A percentile compares a stretch with the other conserved stretches of the same genome.
Evolutionary conservation across 2,797 vertebrate genomes (phyloP).

Genomic region (Acanthurus tractus): DNA sequence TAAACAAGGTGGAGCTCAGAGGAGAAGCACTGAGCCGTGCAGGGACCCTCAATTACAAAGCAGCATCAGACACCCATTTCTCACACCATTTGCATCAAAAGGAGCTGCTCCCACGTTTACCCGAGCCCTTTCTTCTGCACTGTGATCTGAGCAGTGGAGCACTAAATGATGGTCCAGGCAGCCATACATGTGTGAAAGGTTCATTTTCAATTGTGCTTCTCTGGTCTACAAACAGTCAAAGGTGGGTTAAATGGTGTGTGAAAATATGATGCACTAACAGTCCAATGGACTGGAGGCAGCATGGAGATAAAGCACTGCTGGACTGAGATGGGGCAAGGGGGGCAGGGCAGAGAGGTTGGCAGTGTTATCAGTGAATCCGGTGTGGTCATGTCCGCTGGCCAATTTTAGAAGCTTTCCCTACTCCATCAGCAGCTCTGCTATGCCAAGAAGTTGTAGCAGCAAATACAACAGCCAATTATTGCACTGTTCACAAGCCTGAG

Average conservation of each 20-base stretch:
- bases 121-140: conserved; percentile 32
- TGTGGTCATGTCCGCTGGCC: conserved; percentile 19
- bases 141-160: conserved; percentile 44
- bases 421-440: conserved; percentile 31
- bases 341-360: neutral
- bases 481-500: conserved; percentile 38
- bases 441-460: conserved; percentile 49
- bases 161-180: conserved; percentile 40
- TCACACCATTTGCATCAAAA: conserved; percentile 59
- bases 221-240: conserved; percentile 37
- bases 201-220: conserved; percentile 31
- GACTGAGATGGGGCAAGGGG: neutral
- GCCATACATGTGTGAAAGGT: conserved; percentile 29
- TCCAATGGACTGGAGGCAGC: neutral
- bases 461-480: conserved; percentile 60
- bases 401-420: conserved; percentile 37
- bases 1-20: conserved; percentile 55
- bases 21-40: conserved; percentile 47
- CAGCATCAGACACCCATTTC: conserved; percentile 46
- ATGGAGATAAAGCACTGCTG: neutral
- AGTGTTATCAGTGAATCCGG: conserved; percentile 10
- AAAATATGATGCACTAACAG: conserved; percentile 36
- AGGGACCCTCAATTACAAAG: conserved; percentile 52
- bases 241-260: conserved; percentile 46
- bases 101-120: conserved; percentile 47